Evolutionary conservation across 2,797 vertebrate genomes (phyloP).

Genomic region (Macrochelys suwanniensis): DNA sequence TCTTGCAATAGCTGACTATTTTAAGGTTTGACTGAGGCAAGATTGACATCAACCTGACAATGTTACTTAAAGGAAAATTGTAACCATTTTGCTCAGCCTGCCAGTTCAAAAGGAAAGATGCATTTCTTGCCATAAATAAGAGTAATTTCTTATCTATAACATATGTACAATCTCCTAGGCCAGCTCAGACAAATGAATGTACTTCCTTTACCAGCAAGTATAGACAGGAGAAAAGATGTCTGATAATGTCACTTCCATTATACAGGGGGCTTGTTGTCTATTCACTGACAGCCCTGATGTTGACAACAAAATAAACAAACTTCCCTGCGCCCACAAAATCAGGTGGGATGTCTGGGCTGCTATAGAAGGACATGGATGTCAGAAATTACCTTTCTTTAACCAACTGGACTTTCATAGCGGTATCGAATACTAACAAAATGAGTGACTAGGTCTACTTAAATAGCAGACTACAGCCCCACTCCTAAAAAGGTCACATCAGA

Average conservation of each 20-base stretch:
- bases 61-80: conserved; percentile 38
- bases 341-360: background rate
- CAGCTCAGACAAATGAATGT: conserved; percentile 28
- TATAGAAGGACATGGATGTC: background rate
- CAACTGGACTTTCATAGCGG: background rate
- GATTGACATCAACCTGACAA: background rate
- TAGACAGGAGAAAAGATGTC: conserved; percentile 47
- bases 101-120: conserved; percentile 3
- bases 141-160: conserved; percentile 59
- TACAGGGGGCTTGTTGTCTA: conserved; percentile 6
- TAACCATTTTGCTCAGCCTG: conserved; percentile 25
- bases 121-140: conserved; percentile 57
- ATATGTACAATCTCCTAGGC: conserved; percentile 36
- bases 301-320: conserved; percentile 26
- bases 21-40: conserved; percentile 10
- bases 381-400: conserved; percentile 23
- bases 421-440: background rate
- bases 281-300: background rate
- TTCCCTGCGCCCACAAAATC: conserved; percentile 7
- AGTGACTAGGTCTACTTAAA: background rate
- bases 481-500: background rate
- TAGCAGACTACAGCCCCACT: background rate
- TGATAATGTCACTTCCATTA: conserved; percentile 52
- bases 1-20: conserved; percentile 8
- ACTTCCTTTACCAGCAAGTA: conserved; percentile 32